Conservation (phyloP, 2,888 invertebrate genomes). For the Melipona bicolor region DNA sequence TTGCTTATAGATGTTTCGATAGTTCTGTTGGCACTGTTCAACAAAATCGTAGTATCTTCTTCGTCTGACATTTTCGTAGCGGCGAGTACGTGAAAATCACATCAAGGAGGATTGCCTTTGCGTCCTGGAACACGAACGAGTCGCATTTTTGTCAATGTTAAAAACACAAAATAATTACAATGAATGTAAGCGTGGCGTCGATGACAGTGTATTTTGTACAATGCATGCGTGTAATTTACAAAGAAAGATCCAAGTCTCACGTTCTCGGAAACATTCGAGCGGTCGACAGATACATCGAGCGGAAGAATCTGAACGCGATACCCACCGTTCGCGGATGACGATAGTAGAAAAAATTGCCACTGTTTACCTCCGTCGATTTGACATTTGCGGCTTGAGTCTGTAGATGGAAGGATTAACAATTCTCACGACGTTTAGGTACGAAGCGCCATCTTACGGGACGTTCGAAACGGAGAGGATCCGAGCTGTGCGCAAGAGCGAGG, state of each 20-base stretch:
- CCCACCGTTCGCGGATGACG: neutral
- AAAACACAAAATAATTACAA: neutral
- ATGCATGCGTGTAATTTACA: neutral
- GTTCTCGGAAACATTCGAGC: neutral
- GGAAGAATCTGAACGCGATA: neutral
- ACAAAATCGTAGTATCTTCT: conserved; percentile 79
- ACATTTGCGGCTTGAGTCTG: conserved; percentile 25
- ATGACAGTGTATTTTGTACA: no score
- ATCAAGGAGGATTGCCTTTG: conserved; percentile 5
- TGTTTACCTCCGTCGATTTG: conserved; percentile 39
- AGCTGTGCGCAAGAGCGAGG: conserved; percentile 44
- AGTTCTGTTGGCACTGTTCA: conserved; percentile 71
- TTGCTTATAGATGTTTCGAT: conserved; percentile 62
- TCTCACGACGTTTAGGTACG: conserved; percentile 35
- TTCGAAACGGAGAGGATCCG: neutral
- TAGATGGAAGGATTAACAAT: conserved; percentile 38
- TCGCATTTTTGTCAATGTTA: neutral
- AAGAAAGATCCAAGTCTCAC: neutral
- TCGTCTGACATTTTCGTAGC: conserved; percentile 78
- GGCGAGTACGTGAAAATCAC: neutral
- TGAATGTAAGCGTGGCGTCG: no score
- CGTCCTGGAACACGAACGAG: conserved; percentile 21
- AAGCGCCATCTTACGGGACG: conserved; percentile 43
- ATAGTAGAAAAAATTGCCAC: neutral
- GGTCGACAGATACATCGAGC: neutral